Evolutionary conservation across 2,797 vertebrate genomes (phyloP).

Genomic region (Agapornis canus): DNA sequence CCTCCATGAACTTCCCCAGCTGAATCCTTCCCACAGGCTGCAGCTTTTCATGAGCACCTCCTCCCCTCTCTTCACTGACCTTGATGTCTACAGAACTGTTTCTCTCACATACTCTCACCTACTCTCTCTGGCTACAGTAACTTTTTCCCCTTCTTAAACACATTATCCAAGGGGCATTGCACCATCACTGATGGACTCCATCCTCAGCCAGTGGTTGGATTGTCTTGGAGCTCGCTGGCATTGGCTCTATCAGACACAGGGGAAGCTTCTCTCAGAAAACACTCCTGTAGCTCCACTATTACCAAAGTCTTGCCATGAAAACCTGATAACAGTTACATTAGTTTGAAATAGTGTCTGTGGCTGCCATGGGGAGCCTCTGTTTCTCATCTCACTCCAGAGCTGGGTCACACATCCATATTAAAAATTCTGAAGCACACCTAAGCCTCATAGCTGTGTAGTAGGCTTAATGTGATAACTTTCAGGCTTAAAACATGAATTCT

Average conservation of each 20-base stretch:
- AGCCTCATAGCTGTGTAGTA: background rate
- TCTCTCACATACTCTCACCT: background rate
- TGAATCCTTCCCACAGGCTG: background rate
- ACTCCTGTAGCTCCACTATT: background rate
- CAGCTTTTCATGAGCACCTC: background rate
- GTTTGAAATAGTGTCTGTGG: background rate
- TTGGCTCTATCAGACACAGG: background rate
- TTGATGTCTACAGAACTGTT: background rate
- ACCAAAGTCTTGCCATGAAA: background rate
- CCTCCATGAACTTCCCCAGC: background rate
- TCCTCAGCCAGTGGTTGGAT: background rate
- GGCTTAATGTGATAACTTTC: background rate
- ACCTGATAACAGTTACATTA: background rate
- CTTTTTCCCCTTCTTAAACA: background rate
- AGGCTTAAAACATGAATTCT: background rate
- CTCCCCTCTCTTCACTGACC: background rate
- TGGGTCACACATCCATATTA: background rate
- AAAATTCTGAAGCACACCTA: background rate
- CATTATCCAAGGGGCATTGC: background rate
- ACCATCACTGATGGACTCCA: background rate
- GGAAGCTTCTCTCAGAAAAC: background rate
- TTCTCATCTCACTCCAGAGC: background rate
- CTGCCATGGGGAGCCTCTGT: background rate
- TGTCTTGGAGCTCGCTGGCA: background rate
- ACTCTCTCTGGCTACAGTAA: background rate